phyloP scores from a whole-genome alignment of 2,888 invertebrate genomes.

The Sarcophaga carnaria region DNA sequence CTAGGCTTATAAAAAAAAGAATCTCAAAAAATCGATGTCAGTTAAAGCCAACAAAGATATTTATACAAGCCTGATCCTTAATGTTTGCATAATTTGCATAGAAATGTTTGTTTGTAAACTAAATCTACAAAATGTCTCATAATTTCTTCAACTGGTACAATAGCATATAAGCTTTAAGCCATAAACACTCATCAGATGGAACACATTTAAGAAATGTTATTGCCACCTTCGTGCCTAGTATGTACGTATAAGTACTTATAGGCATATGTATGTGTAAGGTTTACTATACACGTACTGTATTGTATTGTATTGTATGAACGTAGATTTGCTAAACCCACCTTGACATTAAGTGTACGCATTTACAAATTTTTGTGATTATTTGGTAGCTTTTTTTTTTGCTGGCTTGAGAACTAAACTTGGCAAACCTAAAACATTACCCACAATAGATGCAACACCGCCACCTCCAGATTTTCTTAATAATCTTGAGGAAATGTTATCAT shows the following conservation, averaged over 20 bases:
- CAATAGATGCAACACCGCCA: conserved; percentile 51
- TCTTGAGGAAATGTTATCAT: conserved; percentile 34
- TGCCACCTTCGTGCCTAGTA: conserved; percentile 25
- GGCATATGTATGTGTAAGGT: neutral
- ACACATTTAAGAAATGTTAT: conserved; percentile 50
- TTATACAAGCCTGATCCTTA: conserved; percentile 33
- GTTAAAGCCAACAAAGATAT: conserved; percentile 33
- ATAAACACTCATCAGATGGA: conserved; percentile 6
- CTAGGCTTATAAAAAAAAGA: no score
- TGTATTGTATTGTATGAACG: neutral
- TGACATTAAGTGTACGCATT: conserved; percentile 76
- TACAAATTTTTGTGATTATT: conserved; percentile 63
- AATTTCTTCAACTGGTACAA: conserved; percentile 48
- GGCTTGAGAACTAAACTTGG: conserved; percentile 7
- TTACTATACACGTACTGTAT: neutral
- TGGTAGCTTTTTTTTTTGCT: conserved; percentile 10
- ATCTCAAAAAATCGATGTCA: no score
- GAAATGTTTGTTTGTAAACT: conserved; percentile 60
- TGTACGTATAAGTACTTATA: neutral
- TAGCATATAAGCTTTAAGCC: neutral
- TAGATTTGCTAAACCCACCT: conserved; percentile 74
- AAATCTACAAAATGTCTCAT: conserved; percentile 65
- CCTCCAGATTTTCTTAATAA: conserved; percentile 64
- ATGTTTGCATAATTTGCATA: conserved; percentile 55
- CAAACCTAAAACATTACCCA: conserved; percentile 60